A percentile compares a stretch with the other conserved stretches of the same genome.
Evolutionary conservation across 2,888 invertebrate genomes (phyloP).

Genomic region (Meandrusa payeni): DNA sequence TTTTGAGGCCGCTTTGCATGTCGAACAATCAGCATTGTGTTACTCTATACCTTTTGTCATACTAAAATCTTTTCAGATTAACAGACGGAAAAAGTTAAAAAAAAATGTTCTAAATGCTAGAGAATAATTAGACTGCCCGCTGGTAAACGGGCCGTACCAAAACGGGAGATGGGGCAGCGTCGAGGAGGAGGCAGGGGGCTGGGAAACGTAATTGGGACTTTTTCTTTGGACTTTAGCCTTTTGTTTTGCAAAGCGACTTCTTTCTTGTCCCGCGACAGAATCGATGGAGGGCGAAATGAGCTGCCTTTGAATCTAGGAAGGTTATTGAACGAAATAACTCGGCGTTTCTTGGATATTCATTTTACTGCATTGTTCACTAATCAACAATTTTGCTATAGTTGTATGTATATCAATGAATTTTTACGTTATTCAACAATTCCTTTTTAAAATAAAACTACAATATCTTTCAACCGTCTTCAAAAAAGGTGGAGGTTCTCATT

Average conservation of each 20-base stretch:
- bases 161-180: conserved; percentile 28
- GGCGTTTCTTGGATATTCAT: no score
- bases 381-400: no score
- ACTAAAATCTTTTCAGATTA: conserved; percentile 3
- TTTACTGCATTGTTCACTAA: no score
- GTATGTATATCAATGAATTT: no score
- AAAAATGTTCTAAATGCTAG: conserved; percentile 7
- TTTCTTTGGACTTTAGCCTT: conserved; percentile 71
- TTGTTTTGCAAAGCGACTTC: conserved; percentile 77
- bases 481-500: no score
- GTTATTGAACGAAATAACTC: conserved; percentile 20
- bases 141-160: conserved; percentile 37
- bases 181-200: conserved; percentile 36
- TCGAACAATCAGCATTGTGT: no score
- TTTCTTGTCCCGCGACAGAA: conserved; percentile 53
- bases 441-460: no score
- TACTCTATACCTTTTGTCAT: no score
- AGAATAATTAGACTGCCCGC: conserved; percentile 32
- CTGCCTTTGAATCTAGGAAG: conserved; percentile 30
- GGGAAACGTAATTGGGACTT: conserved; percentile 76
- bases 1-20: no score
- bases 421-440: no score
- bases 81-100: conserved; percentile 11
- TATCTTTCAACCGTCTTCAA: no score
- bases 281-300: conserved; percentile 49